Evolutionary conservation across 2,113 vertebrate genomes (phyloP).

Genomic region (Clinocottus analis): DNA sequence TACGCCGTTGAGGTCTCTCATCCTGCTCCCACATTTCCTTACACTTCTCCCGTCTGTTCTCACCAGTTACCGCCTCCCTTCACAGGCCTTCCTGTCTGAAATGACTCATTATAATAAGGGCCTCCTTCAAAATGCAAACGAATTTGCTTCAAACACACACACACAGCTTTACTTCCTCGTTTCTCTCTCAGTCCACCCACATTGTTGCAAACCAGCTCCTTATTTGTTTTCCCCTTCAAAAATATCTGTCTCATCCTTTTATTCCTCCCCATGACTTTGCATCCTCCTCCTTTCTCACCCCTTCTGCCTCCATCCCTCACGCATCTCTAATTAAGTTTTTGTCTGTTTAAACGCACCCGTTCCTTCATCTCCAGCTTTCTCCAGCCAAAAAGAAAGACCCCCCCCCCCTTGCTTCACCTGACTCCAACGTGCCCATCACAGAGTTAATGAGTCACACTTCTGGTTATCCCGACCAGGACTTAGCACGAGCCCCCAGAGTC

Average conservation of each 20-base stretch:
- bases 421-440: constrained; percentile 43
- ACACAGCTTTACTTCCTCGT: not conserved
- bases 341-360: constrained; percentile 13
- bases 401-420: not conserved
- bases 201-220: not conserved
- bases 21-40: constrained; percentile 57
- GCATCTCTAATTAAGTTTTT: not conserved
- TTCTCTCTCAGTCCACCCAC: constrained; percentile 9
- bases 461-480: constrained; percentile 33
- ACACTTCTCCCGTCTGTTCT: constrained; percentile 34
- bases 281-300: not conserved
- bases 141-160: constrained; percentile 1
- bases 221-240: not conserved
- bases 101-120: constrained; percentile 39
- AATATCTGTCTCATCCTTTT: constrained; percentile 2
- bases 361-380: constrained; percentile 19
- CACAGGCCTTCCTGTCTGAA: constrained; percentile 20
- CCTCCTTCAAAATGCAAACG: constrained; percentile 23
- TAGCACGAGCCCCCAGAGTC: not conserved
- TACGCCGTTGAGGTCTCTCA: constrained; percentile 25
- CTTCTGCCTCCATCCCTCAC: not conserved
- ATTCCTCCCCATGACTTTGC: not conserved
- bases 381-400: constrained; percentile 11
- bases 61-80: constrained; percentile 35
- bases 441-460: constrained; percentile 50